Evolutionary conservation across 2,113 vertebrate genomes (phyloP).

Genomic region (Scomber scombrus): DNA sequence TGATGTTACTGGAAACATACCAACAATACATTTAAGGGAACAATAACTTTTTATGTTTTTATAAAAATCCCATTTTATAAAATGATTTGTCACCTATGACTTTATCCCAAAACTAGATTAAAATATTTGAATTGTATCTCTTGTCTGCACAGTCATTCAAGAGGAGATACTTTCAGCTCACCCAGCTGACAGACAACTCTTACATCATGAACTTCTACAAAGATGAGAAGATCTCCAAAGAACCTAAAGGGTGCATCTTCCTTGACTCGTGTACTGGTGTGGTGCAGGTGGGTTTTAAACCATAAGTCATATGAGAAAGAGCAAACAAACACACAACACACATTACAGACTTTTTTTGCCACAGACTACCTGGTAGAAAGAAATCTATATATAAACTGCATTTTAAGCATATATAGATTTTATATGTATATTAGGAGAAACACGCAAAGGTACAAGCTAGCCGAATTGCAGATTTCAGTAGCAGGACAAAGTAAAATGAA

Average conservation of each 20-base stretch:
- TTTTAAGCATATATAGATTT: neutral
- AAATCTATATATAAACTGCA: neutral
- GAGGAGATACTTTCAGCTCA: conserved; percentile 97
- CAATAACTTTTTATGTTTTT: too few relatives aligned
- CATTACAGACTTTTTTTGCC: neutral
- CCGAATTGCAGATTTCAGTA: too few relatives aligned
- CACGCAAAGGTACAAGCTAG: too few relatives aligned
- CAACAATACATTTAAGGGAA: too few relatives aligned
- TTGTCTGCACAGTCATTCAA: conserved; percentile 92
- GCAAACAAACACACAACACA: too few relatives aligned
- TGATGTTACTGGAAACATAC: too few relatives aligned
- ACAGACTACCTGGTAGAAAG: neutral
- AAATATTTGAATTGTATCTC: neutral
- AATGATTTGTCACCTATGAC: neutral
- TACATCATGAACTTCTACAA: conserved; percentile 99
- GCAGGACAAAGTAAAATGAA: neutral
- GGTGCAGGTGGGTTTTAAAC: conserved; percentile 88
- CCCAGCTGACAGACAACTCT: conserved; percentile 96
- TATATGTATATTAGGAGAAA: neutral
- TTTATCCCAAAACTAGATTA: neutral
- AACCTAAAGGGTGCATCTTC: conserved; percentile 99
- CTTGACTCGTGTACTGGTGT: conserved; percentile 98
- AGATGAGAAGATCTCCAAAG: conserved; percentile 99
- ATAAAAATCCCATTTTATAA: neutral
- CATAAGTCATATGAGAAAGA: neutral